Percentiles rank a stretch among this genome's conserved stretches.
Evolutionary conservation across 2,888 invertebrate genomes (phyloP).

Genomic region (Scaptomyza caliginosa): DNA sequence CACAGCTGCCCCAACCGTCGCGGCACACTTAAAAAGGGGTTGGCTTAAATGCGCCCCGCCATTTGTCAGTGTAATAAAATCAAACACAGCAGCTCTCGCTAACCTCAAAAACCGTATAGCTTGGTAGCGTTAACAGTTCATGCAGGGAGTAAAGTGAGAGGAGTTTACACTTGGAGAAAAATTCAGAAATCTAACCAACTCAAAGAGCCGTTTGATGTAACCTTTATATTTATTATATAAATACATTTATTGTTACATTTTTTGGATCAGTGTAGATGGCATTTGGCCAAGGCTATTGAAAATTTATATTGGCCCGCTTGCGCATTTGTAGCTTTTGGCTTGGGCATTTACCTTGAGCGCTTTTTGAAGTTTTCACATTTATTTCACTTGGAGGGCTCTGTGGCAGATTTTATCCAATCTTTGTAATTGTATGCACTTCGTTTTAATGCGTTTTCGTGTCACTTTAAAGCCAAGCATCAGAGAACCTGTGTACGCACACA

Average conservation of each 20-base stretch:
- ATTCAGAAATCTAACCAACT: no score
- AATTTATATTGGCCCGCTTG: slow-evolving; percentile 75
- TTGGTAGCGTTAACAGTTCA: slow-evolving; percentile 31
- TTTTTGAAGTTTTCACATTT: slow-evolving; percentile 78
- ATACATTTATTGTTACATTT: no score
- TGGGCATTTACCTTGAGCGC: slow-evolving; percentile 74
- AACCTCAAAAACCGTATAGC: slow-evolving; percentile 68
- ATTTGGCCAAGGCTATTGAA: slow-evolving; percentile 55
- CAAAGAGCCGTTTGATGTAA: no score
- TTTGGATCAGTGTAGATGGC: not conserved
- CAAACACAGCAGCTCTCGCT: slow-evolving; percentile 67
- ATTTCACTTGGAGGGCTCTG: slow-evolving; percentile 62
- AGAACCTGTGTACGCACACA: slow-evolving; percentile 11
- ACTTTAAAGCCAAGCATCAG: slow-evolving; percentile 37
- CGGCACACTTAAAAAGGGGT: slow-evolving; percentile 38
- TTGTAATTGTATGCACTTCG: slow-evolving; percentile 79
- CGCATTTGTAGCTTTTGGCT: slow-evolving; percentile 70
- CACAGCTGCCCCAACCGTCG: not conserved
- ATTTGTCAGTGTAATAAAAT: slow-evolving; percentile 80
- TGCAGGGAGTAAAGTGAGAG: not conserved
- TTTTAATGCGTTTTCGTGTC: slow-evolving; percentile 75
- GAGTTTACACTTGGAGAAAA: not conserved
- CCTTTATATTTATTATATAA: no score
- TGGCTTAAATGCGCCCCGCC: slow-evolving; percentile 77
- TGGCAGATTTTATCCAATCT: slow-evolving; percentile 70